Conservation (phyloP, 2,113 vertebrate genomes). For the Myotis yumanensis region DNA sequence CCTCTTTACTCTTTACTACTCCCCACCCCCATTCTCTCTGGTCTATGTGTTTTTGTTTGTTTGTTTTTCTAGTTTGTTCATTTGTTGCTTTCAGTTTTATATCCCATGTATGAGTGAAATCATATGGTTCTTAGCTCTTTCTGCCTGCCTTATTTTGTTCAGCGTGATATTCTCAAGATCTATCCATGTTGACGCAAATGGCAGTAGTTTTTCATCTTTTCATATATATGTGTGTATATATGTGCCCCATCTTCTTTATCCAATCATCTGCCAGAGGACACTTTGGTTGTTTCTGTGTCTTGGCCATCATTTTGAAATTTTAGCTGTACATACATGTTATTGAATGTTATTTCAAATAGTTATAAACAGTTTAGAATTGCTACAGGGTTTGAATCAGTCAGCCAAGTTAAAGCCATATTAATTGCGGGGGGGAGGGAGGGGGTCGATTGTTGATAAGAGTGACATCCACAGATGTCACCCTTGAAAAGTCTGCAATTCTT, state of each 20-base stretch:
- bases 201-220: not conserved
- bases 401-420: not conserved
- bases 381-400: conserved; percentile 2
- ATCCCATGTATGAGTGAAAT: not conserved
- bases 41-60: not conserved
- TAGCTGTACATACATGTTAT: not conserved
- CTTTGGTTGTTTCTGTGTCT: not conserved
- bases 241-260: not conserved
- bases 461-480: not conserved
- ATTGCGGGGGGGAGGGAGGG: not conserved
- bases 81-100: not conserved
- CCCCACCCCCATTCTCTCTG: not conserved
- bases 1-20: not conserved
- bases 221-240: not conserved
- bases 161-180: not conserved
- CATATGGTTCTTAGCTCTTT: not conserved
- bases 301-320: not conserved
- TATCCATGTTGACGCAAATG: not conserved
- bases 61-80: not conserved
- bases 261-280: too few species aligned
- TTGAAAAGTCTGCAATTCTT: not conserved
- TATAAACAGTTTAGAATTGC: conserved; percentile 35
- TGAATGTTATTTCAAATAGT: conserved; percentile 28
- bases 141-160: not conserved
- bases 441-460: not conserved